A percentile compares a stretch with the other conserved stretches of the same genome.
These are phyloP conservation scores for Drosophila littoralis DNA, from an alignment of 1,140 invertebrate genomes.

Conservation along the genomic window DNA sequence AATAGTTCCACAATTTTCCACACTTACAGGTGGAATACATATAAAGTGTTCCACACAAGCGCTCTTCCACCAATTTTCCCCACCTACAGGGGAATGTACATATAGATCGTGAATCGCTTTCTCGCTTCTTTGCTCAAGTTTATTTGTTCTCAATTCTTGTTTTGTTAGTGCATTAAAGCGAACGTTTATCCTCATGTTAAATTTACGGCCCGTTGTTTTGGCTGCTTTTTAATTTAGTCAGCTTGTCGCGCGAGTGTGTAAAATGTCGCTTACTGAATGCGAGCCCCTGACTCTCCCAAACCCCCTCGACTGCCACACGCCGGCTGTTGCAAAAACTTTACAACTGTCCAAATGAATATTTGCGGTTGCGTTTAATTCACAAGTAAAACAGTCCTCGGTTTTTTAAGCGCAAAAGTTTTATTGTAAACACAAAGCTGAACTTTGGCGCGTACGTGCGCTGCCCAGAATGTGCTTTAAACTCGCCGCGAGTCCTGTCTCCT, in stretches of 20 bases:
- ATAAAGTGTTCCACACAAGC: too few species aligned
- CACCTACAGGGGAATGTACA: too few species aligned
- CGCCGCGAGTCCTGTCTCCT: slow-evolving; percentile 3
- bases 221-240: slow-evolving; percentile 76
- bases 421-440: slow-evolving; percentile 67
- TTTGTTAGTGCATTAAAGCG: background rate
- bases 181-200: background rate
- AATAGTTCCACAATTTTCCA: too few species aligned
- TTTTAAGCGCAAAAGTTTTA: slow-evolving; percentile 71
- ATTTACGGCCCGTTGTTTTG: slow-evolving; percentile 4
- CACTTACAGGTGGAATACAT: too few species aligned
- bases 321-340: slow-evolving; percentile 69
- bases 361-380: slow-evolving; percentile 84
- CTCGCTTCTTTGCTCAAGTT: too few species aligned
- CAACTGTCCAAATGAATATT: slow-evolving; percentile 84
- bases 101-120: too few species aligned
- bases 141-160: background rate
- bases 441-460: slow-evolving; percentile 71
- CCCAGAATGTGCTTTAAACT: slow-evolving; percentile 14
- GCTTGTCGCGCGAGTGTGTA: slow-evolving; percentile 62
- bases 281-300: background rate
- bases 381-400: slow-evolving; percentile 67
- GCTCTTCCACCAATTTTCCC: too few species aligned
- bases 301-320: background rate
- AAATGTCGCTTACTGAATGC: slow-evolving; percentile 43